Conservation (phyloP, 2,888 invertebrate species). For the Dastarcus helophoroides region DNA sequence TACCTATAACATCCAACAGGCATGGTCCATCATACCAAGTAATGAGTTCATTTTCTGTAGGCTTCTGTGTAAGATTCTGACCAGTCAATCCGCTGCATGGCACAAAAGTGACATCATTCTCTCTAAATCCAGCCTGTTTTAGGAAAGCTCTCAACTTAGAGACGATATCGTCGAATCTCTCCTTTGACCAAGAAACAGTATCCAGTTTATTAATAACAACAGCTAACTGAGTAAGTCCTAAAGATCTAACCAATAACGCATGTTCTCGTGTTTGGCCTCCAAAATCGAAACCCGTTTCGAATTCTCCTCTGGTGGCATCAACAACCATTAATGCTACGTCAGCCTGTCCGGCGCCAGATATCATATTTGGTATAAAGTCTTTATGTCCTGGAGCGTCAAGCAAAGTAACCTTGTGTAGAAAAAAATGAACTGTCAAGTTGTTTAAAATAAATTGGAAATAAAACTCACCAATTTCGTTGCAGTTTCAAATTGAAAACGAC, state of each 20-base stretch:
- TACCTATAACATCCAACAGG: slow-evolving; percentile 74
- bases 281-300: slow-evolving; percentile 96
- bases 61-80: slow-evolving; percentile 69
- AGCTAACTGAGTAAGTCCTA: slow-evolving; percentile 85
- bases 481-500: slow-evolving; percentile 85
- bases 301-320: slow-evolving; percentile 93
- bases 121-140: slow-evolving; percentile 86
- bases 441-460: neutral
- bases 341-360: slow-evolving; percentile 95
- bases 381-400: slow-evolving; percentile 98
- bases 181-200: slow-evolving; percentile 82
- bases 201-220: slow-evolving; percentile 97
- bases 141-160: slow-evolving; percentile 70
- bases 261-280: slow-evolving; percentile 98
- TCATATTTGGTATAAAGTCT: slow-evolving; percentile 99
- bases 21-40: slow-evolving; percentile 79
- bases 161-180: slow-evolving; percentile 82
- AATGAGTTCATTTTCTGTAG: slow-evolving; percentile 50
- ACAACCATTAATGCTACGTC: slow-evolving; percentile 95
- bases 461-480: slow-evolving; percentile 47
- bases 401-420: slow-evolving; percentile 49
- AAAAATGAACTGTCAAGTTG: neutral
- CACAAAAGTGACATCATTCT: slow-evolving; percentile 74
- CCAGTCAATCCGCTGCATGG: slow-evolving; percentile 96
- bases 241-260: slow-evolving; percentile 77